Conservation (phyloP, 35 echinoderm and acorn worm species). For the Amphiura filiformis region DNA sequence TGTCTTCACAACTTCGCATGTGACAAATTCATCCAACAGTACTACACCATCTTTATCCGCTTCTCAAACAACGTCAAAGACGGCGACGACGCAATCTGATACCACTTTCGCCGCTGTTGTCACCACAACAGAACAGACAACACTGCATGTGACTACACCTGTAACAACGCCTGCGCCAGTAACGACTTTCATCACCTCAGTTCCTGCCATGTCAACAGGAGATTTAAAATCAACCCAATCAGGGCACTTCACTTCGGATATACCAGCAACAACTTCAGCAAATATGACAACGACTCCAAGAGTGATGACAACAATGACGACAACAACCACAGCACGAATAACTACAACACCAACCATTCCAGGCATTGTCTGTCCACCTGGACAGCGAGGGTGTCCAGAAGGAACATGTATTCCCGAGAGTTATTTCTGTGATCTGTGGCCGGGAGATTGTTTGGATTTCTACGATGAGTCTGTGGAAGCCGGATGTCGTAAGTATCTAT, state of each 20-base stretch:
- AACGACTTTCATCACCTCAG: too few relatives aligned
- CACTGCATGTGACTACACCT: background rate
- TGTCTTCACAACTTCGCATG: too few relatives aligned
- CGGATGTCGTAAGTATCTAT: conserved; percentile 57
- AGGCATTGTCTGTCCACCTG: background rate
- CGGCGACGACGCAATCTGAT: too few relatives aligned
- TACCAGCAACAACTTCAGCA: background rate
- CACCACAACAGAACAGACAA: too few relatives aligned
- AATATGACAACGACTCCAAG: background rate
- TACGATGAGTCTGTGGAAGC: conserved; percentile 70
- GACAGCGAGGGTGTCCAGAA: conserved; percentile 29
- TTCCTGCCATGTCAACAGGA: too few relatives aligned
- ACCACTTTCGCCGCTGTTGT: too few relatives aligned
- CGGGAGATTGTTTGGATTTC: conserved; percentile 61
- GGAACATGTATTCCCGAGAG: conserved; percentile 50
- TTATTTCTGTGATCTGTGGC: conserved; percentile 60
- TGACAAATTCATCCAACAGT: too few relatives aligned
- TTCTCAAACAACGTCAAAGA: too few relatives aligned
- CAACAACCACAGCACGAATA: background rate
- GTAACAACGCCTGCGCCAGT: background rate
- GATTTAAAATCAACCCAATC: too few relatives aligned
- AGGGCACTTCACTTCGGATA: too few relatives aligned
- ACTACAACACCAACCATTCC: background rate
- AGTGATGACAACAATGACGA: background rate
- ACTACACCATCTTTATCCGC: too few relatives aligned